Evolutionary conservation across 2,113 vertebrate genomes (phyloP).

Genomic region (Xiphophorus couchianus): DNA sequence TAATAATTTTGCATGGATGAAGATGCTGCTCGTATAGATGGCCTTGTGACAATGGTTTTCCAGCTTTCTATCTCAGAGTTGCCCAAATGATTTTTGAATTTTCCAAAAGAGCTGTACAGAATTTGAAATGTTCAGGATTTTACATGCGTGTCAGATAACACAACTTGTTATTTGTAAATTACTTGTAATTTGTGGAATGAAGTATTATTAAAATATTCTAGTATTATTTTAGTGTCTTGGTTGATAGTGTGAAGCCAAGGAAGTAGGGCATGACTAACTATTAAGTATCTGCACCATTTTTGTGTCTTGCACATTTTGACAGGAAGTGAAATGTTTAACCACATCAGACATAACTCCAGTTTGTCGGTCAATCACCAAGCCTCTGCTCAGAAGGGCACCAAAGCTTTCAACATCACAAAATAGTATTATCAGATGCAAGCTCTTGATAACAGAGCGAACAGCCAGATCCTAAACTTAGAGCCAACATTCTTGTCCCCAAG

Average conservation of each 20-base stretch:
- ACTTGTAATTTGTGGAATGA: background rate
- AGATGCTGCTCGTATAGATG: background rate
- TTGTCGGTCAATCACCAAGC: slow-evolving; percentile 9
- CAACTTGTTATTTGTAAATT: background rate
- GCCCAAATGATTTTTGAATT: background rate
- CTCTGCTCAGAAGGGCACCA: slow-evolving; percentile 7
- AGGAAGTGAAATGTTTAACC: background rate
- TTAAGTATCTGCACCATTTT: background rate
- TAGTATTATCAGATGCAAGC: slow-evolving; percentile 43
- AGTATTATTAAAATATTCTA: background rate
- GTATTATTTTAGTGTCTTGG: background rate
- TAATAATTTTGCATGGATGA: slow-evolving; percentile 1
- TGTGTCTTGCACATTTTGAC: slow-evolving; percentile 9
- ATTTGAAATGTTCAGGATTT: background rate
- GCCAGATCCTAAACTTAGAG: slow-evolving; percentile 51
- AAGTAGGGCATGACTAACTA: background rate
- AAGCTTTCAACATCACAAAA: slow-evolving; percentile 44
- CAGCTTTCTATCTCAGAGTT: background rate
- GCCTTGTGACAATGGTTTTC: background rate
- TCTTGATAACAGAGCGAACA: slow-evolving; percentile 26
- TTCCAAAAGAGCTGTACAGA: background rate
- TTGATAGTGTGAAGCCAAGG: background rate
- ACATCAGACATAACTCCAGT: slow-evolving; percentile 4
- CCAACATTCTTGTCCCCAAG: slow-evolving; percentile 33
- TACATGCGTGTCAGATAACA: background rate